Conservation (phyloP, 2,797 vertebrate species). For the Furcifer pardalis region DNA sequence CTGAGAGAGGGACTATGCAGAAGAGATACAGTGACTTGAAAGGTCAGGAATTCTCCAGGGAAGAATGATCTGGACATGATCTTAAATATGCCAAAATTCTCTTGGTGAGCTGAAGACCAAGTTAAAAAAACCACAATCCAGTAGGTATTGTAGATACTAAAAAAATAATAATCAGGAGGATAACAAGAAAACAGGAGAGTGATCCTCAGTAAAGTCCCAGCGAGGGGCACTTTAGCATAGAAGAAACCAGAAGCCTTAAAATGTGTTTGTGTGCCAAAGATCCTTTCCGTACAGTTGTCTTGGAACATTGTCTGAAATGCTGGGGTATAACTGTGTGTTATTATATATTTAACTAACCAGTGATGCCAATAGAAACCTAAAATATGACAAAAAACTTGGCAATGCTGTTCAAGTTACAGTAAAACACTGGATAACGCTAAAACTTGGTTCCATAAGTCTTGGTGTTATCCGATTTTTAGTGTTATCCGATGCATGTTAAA, state of each 20-base stretch:
- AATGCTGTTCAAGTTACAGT: neutral
- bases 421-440: too few species aligned
- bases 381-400: neutral
- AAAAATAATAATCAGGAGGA: neutral
- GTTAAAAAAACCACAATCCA: too few species aligned
- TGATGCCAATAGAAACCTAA: neutral
- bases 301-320: neutral
- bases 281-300: neutral
- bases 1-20: neutral
- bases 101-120: neutral
- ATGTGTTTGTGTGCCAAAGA: neutral
- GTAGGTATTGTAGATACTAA: too few species aligned
- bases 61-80: neutral
- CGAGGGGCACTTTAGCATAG: neutral
- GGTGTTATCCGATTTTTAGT: too few species aligned
- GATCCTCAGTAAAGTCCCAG: neutral
- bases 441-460: too few species aligned
- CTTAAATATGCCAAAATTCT: neutral
- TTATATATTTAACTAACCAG: neutral
- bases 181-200: neutral
- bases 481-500: too few species aligned
- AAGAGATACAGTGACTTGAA: neutral
- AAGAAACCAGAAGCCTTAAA: neutral
- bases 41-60: neutral
- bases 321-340: neutral